These are phyloP conservation scores for Lutjanus argentimaculatus DNA, from an alignment of 2,797 vertebrate genomes.

Conservation along the genomic window DNA sequence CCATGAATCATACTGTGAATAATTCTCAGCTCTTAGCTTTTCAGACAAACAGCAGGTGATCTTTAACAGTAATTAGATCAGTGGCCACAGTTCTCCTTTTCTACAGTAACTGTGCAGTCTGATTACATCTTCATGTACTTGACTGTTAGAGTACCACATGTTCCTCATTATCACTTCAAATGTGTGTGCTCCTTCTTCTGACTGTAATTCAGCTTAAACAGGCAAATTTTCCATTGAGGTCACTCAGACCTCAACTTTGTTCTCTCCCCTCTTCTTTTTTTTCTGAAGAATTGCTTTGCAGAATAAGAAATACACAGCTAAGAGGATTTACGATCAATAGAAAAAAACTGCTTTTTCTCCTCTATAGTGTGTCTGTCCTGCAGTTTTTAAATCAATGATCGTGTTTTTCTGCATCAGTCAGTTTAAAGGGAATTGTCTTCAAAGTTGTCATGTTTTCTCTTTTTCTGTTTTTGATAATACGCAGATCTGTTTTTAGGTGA, in stretches of 20 bases:
- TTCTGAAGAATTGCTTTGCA: slow-evolving; percentile 13
- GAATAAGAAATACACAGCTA: not conserved
- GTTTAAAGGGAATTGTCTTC: not conserved
- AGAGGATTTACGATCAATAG: slow-evolving; percentile 6
- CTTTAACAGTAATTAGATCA: not conserved
- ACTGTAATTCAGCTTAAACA: not conserved
- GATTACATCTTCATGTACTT: not conserved
- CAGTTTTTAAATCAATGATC: not conserved
- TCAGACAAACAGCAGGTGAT: not conserved
- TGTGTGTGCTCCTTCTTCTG: not conserved
- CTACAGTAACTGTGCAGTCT: not conserved
- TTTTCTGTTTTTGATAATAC: not conserved
- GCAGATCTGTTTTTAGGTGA: not conserved
- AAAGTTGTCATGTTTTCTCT: not conserved
- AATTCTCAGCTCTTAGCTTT: not conserved
- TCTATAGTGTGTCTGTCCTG: not conserved
- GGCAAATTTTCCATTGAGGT: not conserved
- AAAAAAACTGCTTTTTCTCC: not conserved
- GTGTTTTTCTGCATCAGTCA: not conserved
- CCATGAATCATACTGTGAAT: not conserved
- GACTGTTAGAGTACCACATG: not conserved
- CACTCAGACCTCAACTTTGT: slow-evolving; percentile 16
- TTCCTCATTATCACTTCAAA: not conserved
- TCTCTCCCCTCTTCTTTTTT: not conserved
- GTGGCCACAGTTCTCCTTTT: not conserved